phyloP scores from a whole-genome alignment of 2,888 invertebrate species.

The Drosophila monieri region DNA sequence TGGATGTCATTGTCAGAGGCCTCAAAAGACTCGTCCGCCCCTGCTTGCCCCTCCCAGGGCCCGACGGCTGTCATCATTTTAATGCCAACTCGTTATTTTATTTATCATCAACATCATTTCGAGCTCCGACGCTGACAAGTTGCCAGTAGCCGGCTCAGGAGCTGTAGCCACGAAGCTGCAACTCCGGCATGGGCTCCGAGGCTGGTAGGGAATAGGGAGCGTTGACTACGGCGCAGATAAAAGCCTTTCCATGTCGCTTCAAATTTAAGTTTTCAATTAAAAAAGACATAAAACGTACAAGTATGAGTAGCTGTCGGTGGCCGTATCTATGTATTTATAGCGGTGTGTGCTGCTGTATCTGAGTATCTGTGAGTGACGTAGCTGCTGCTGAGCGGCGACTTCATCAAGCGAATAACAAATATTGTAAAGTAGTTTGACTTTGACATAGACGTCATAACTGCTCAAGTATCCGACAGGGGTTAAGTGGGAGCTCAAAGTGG shows the following conservation, averaged over 20 bases:
- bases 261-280: constrained; percentile 80
- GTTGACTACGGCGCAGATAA: constrained; percentile 71
- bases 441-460: constrained; percentile 74
- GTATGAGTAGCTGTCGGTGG: constrained; percentile 41
- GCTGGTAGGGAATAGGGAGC: constrained; percentile 40
- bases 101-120: constrained; percentile 76
- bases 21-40: constrained; percentile 20
- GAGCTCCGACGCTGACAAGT: constrained; percentile 72
- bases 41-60: not conserved
- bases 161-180: constrained; percentile 8
- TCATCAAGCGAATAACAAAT: constrained; percentile 51
- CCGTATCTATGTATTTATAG: constrained; percentile 9
- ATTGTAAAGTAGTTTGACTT: constrained; percentile 76
- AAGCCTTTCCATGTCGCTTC: constrained; percentile 79
- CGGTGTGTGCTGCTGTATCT: constrained; percentile 25
- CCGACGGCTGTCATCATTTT: constrained; percentile 68
- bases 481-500: constrained; percentile 23
- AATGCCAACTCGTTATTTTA: constrained; percentile 79
- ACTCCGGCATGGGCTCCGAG: not conserved
- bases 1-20: constrained; percentile 66
- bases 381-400: constrained; percentile 36
- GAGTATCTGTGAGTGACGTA: constrained; percentile 59
- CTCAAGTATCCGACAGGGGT: constrained; percentile 48
- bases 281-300: constrained; percentile 74
- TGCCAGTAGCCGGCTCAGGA: constrained; percentile 53